Percentiles rank a stretch among this genome's conserved stretches.
These are phyloP conservation scores for Poeciliopsis retropinna DNA, from an alignment of 2,113 vertebrate genomes.

Conservation along the genomic window DNA sequence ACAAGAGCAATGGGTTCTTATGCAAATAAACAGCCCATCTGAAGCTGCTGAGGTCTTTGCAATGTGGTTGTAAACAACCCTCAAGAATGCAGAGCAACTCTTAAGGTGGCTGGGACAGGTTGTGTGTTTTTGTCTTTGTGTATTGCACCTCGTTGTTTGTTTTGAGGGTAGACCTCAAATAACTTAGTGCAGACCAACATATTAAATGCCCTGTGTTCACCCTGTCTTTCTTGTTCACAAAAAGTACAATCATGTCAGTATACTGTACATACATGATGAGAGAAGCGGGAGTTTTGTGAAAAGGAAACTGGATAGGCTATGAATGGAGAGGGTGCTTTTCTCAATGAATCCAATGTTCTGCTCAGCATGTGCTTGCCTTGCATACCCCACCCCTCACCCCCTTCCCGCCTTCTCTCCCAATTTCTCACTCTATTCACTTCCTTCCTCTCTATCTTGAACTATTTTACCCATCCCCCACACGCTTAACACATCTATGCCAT, in stretches of 20 bases:
- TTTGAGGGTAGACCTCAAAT: not conserved
- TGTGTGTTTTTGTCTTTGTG: not conserved
- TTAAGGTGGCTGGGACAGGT: slow-evolving; percentile 3
- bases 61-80: slow-evolving; percentile 37
- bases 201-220: not conserved
- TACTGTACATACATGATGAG: slow-evolving; percentile 53
- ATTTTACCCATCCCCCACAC: slow-evolving; percentile 74
- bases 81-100: slow-evolving; percentile 17
- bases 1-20: slow-evolving; percentile 32
- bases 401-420: slow-evolving; percentile 61
- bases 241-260: slow-evolving; percentile 9
- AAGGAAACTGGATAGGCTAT: slow-evolving; percentile 51
- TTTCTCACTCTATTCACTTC: slow-evolving; percentile 79
- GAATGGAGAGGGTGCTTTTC: slow-evolving; percentile 74
- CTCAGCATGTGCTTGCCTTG: slow-evolving; percentile 81
- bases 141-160: slow-evolving; percentile 1
- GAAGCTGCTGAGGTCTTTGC: slow-evolving; percentile 34
- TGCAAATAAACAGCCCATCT: slow-evolving; percentile 61
- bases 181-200: not conserved
- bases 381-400: slow-evolving; percentile 57
- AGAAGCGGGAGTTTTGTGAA: slow-evolving; percentile 32
- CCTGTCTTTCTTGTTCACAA: not conserved
- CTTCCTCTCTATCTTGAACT: slow-evolving; percentile 75
- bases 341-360: slow-evolving; percentile 81
- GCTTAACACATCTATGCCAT: slow-evolving; percentile 68